These are phyloP conservation scores for Phrynocephalus guinanensis DNA, from an alignment of 2,797 vertebrate genomes.

Conservation along the genomic window DNA sequence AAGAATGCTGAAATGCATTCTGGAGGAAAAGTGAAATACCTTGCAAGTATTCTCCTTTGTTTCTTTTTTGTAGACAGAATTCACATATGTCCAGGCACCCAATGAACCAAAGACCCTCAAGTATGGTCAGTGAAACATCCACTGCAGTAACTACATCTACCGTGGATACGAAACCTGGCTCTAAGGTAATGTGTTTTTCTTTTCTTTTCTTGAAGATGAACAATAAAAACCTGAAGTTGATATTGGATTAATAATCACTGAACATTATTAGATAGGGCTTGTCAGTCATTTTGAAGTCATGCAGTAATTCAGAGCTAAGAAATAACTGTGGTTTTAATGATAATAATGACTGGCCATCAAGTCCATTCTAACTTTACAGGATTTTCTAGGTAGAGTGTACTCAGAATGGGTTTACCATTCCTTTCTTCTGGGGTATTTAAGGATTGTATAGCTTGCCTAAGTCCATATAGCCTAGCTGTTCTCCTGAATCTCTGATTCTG, in stretches of 20 bases:
- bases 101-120: conserved; percentile 88
- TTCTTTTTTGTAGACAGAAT: conserved; percentile 80
- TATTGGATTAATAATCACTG: background rate
- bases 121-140: conserved; percentile 93
- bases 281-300: background rate
- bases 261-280: background rate
- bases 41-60: conserved; percentile 31
- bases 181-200: conserved; percentile 84
- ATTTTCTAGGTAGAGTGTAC: too few species aligned
- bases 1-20: background rate
- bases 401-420: too few species aligned
- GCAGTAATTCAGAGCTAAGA: background rate
- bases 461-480: too few species aligned
- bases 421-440: too few species aligned
- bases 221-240: background rate
- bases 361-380: too few species aligned
- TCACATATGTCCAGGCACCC: conserved; percentile 91
- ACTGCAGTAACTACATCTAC: conserved; percentile 85
- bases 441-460: too few species aligned
- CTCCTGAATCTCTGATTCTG: too few species aligned
- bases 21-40: conserved; percentile 25
- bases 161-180: conserved; percentile 81
- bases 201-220: background rate
- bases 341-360: background rate
- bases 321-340: background rate